Conservation (phyloP, 2,888 invertebrate genomes). For the Sinopyrophorus schimmeli region DNA sequence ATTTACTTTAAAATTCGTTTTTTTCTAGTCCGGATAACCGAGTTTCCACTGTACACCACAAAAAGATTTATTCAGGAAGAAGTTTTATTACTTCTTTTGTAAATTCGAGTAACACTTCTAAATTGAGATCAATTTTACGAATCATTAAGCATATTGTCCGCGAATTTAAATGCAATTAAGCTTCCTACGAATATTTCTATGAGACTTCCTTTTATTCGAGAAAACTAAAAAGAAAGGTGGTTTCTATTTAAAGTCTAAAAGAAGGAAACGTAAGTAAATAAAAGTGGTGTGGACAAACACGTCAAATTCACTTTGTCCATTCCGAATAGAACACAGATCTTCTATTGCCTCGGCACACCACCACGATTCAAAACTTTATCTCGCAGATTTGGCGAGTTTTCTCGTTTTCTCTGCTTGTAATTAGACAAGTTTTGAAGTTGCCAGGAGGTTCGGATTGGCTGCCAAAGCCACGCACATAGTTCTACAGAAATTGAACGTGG, state of each 20-base stretch:
- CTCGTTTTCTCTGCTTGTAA: constrained; percentile 46
- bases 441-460: constrained; percentile 42
- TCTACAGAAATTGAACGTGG: constrained; percentile 24
- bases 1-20: too few relatives aligned
- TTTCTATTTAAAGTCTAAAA: too few relatives aligned
- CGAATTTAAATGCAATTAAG: too few relatives aligned
- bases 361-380: constrained; percentile 42
- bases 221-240: not conserved
- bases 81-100: too few relatives aligned
- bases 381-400: constrained; percentile 48
- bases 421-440: constrained; percentile 48
- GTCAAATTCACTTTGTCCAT: constrained; percentile 28
- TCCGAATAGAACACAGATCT: constrained; percentile 37
- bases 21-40: too few relatives aligned
- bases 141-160: too few relatives aligned
- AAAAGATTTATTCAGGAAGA: too few relatives aligned
- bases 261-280: constrained; percentile 16
- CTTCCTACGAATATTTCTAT: too few relatives aligned
- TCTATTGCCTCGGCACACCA: constrained; percentile 41
- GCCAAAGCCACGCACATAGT: constrained; percentile 40
- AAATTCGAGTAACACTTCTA: too few relatives aligned
- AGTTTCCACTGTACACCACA: too few relatives aligned
- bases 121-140: too few relatives aligned
- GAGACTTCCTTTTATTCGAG: too few relatives aligned
- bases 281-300: constrained; percentile 11